phyloP scores from a whole-genome alignment of 2,113 vertebrate genomes.

The Platysteira castanea region DNA sequence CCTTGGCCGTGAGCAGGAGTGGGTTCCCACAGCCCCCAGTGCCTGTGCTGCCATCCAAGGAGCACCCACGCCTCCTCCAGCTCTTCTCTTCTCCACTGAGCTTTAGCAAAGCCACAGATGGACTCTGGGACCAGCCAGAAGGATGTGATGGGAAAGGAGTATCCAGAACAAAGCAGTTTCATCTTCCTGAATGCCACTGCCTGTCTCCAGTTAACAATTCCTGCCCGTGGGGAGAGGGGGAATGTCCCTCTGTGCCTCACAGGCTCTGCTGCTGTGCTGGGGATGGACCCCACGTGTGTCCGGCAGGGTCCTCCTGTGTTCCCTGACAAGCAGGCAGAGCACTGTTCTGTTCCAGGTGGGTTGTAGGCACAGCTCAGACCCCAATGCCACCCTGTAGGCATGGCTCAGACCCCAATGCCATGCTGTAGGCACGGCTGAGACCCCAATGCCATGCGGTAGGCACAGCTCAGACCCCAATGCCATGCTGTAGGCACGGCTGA shows the following conservation, averaged over 20 bases:
- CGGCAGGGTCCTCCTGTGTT: not conserved
- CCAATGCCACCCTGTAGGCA: not conserved
- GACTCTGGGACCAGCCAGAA: not conserved
- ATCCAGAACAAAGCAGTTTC: not conserved
- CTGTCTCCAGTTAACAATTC: not conserved
- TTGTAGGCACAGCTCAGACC: not conserved
- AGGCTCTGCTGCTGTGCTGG: not conserved
- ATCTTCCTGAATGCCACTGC: not conserved
- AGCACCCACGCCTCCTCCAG: not conserved
- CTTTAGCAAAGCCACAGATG: not conserved
- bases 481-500: not conserved
- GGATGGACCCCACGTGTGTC: rapidly evolving
- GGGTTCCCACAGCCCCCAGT: not conserved
- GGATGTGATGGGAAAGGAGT: not conserved
- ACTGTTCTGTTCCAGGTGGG: not conserved
- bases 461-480: not conserved
- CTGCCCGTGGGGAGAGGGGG: not conserved
- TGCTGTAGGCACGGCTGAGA: not conserved
- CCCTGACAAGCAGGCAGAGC: not conserved
- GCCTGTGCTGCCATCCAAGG: not conserved
- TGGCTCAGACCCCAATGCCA: too few species aligned
- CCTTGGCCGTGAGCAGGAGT: not conserved
- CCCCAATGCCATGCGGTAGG: not conserved
- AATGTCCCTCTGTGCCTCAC: not conserved
- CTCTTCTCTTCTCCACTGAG: not conserved